Conservation (phyloP, 2,888 invertebrate genomes). For the Papilio gigon region DNA sequence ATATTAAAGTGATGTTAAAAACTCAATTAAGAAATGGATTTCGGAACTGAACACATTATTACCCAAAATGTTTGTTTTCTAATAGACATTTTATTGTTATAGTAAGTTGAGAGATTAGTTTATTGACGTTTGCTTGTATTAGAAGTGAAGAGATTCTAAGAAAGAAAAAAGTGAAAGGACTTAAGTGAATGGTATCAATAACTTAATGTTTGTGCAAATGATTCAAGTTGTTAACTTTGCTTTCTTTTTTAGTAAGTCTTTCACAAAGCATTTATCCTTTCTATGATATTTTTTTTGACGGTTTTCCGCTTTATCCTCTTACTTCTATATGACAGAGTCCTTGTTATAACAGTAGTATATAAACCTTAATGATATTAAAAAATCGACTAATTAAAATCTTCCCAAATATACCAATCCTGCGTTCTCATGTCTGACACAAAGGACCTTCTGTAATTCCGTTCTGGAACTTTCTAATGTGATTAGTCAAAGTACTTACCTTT, state of each 20-base stretch:
- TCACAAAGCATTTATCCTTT: not conserved
- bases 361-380: too few relatives aligned
- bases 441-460: too few relatives aligned
- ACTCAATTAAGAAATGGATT: not conserved
- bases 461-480: too few relatives aligned
- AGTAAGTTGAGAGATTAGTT: not conserved
- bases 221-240: slow-evolving; percentile 14
- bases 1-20: not conserved
- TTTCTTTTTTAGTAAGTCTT: slow-evolving; percentile 14
- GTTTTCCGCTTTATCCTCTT: too few relatives aligned
- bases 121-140: not conserved
- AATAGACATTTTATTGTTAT: not conserved
- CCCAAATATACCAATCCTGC: too few relatives aligned
- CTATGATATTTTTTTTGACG: too few relatives aligned
- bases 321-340: too few relatives aligned
- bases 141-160: not conserved
- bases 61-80: too few relatives aligned
- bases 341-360: too few relatives aligned
- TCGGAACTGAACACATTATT: too few relatives aligned
- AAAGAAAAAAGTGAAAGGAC: slow-evolving; percentile 15
- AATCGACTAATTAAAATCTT: too few relatives aligned
- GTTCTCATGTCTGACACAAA: too few relatives aligned
- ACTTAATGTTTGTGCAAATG: slow-evolving; percentile 21
- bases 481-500: slow-evolving; percentile 86
- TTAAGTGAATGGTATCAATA: slow-evolving; percentile 16